Conservation (phyloP, 2,888 invertebrate species). For the Chalcosyrphus nemorum region DNA sequence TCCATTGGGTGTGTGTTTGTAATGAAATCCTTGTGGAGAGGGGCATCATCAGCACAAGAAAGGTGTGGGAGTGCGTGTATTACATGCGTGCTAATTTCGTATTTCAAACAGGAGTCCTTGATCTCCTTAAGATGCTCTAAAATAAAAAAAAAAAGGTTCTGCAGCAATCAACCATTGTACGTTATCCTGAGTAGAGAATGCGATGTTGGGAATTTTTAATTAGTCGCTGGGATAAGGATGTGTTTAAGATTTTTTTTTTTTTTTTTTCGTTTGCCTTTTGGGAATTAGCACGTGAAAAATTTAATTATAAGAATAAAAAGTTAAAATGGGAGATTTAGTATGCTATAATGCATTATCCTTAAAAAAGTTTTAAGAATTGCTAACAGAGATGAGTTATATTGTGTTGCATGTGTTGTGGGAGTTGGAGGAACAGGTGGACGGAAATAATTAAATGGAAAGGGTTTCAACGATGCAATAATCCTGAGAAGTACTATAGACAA, state of each 20-base stretch:
- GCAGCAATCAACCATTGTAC: conserved; percentile 59
- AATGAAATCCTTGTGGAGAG: conserved; percentile 56
- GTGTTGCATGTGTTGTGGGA: too few species aligned
- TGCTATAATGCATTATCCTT: neutral
- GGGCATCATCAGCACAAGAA: neutral
- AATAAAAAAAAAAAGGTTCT: conserved; percentile 4
- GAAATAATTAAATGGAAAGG: too few species aligned
- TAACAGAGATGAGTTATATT: neutral
- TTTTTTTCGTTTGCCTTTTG: conserved; percentile 13
- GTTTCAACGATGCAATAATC: too few species aligned
- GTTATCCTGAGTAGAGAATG: conserved; percentile 48
- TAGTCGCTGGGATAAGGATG: conserved; percentile 59
- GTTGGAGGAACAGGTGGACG: too few species aligned
- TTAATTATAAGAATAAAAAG: conserved; percentile 9
- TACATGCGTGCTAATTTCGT: conserved; percentile 58
- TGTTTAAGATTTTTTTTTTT: conserved; percentile 4
- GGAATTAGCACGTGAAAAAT: conserved; percentile 49
- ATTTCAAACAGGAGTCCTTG: conserved; percentile 46
- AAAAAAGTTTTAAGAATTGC: neutral
- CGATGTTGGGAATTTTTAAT: conserved; percentile 69
- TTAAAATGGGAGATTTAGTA: neutral
- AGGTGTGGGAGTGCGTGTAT: conserved; percentile 12
- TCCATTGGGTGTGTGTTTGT: conserved; percentile 39
- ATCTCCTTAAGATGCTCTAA: conserved; percentile 60
- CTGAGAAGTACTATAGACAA: too few species aligned